Base-by-base conservation (phyloP, 1,140 invertebrate genomes). In the Potamilus streckersoni region DNA sequence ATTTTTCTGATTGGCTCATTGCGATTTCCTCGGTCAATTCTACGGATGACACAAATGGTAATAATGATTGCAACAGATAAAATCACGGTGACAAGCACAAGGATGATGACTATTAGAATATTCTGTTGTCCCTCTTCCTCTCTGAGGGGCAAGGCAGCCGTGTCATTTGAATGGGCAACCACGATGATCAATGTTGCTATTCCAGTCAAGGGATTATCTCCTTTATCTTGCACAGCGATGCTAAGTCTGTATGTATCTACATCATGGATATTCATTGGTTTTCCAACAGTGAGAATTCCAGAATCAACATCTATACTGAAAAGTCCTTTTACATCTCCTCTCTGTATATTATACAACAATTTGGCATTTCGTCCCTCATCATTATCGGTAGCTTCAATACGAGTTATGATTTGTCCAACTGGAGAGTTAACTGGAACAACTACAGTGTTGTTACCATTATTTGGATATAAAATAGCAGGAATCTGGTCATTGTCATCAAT, bases 401-500 rank as follows among this genome's bases (percentile, higher is more conserved):
- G 73, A 31, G 78, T 71, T 55, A 87, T 73, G n/a, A 83, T 31
- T n/a, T 79, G 83, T 20, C 83, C 85, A 16, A 78, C 74, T 14
- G 80, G 72, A 14, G 73, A 55, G 38, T 80, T 82, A 62, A 83
- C 80, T 4, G 79, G 73, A 16, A 86, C 20, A n/a, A 69, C 62
- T 16, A 84, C 77, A 5, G 80, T 84, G 65, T 85, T 83, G 74
- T 86, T 87, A 67, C 56, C 56, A 59, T 82, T 80, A 68, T 79
- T 82, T 13, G 98, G 85, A 73, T 82, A 83, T 12, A 74, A 78
- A 27, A 84, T 84, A 20, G 74, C 74, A 17, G 87, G 87, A 62
- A 80, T 80, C 71, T 87, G 81, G 73, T 88, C 87, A 88, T 98
- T 98, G 3, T 95, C 93, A 90, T 98, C 97, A 57, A 94, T 90